phyloP scores from a whole-genome alignment of 2,888 invertebrate genomes.

The Tachina grossa region DNA sequence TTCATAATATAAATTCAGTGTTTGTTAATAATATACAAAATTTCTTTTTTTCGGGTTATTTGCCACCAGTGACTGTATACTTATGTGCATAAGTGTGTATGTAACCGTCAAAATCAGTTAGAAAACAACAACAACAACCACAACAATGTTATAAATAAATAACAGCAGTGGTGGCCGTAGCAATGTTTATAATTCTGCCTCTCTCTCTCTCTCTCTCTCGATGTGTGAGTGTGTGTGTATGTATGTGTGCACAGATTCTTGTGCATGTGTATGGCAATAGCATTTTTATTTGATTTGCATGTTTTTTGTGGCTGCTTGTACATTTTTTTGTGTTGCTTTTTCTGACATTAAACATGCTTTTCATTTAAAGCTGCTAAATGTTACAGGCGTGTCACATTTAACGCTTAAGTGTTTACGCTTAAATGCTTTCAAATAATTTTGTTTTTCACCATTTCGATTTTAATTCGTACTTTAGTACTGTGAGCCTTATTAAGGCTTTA shows the following conservation, averaged over 20 bases:
- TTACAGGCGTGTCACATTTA: slow-evolving; percentile 50
- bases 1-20: too few species aligned
- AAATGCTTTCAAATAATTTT: slow-evolving; percentile 40
- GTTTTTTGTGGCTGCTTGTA: slow-evolving; percentile 8
- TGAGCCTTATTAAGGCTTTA: too few species aligned
- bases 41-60: too few species aligned
- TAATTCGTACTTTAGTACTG: background rate
- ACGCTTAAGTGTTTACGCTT: slow-evolving; percentile 46
- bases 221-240: background rate
- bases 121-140: background rate
- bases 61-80: too few species aligned
- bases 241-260: background rate
- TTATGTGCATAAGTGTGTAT: too few species aligned
- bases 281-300: slow-evolving; percentile 22
- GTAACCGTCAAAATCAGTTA: background rate
- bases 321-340: background rate
- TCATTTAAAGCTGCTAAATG: background rate
- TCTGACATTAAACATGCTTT: background rate
- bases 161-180: background rate
- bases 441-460: background rate
- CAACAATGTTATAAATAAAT: background rate
- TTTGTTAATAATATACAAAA: too few species aligned
- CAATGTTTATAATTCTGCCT: background rate
- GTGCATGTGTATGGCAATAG: background rate
- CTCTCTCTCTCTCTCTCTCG: too few species aligned